phyloP scores from a whole-genome alignment of 2,113 vertebrate species.

The western clawed frog (Xenopus tropicalis) region UCB_Xtro_10.0 CM004450.2:25047501-25048000 shows the following conservation, averaged over 20 bases:
- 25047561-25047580: too few species aligned
- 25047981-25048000: too few species aligned
- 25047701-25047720: constrained; percentile 37
- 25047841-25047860: neutral
- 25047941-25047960: too few species aligned
- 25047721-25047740: constrained; percentile 31
- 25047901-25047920: too few species aligned
- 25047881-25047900: neutral
- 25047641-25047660: neutral
- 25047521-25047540: too few species aligned
- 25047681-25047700: neutral
- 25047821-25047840: neutral
- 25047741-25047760: constrained; percentile 35
- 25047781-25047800: neutral
- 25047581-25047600: neutral
- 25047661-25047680: neutral
- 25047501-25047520: neutral
- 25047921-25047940: neutral
- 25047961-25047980: too few species aligned
- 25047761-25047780: neutral
- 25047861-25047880: neutral
- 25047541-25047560: too few species aligned
- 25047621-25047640: constrained; percentile 4
- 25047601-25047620: too few species aligned
- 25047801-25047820: neutral